A percentile compares a stretch with the other conserved stretches of the same genome.
These are phyloP conservation scores for Podabrus alpinus DNA, from an alignment of 2,888 invertebrate species.

Conservation along the genomic window DNA sequence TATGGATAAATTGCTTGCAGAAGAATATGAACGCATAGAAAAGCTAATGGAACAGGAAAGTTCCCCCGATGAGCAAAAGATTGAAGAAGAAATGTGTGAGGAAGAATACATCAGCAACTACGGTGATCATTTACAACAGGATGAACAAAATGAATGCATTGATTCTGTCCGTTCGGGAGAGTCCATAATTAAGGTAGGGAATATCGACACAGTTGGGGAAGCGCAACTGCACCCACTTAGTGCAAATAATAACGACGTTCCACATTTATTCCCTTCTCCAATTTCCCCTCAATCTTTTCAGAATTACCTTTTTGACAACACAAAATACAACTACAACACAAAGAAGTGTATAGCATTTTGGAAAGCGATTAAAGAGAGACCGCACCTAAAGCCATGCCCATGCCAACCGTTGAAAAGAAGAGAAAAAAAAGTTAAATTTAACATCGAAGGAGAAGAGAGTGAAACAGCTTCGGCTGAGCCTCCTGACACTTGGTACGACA, in stretches of 20 bases:
- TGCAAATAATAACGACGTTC: too few species aligned
- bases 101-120: too few species aligned
- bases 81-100: not conserved
- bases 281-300: too few species aligned
- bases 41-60: too few species aligned
- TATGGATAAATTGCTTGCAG: too few species aligned
- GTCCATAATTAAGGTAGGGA: slow-evolving; percentile 3
- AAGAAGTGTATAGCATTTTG: slow-evolving; percentile 30
- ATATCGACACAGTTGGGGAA: too few species aligned
- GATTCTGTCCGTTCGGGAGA: slow-evolving; percentile 1
- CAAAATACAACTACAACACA: slow-evolving; percentile 10
- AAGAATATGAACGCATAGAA: too few species aligned
- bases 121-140: not conserved
- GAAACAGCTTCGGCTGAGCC: not conserved
- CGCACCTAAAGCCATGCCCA: not conserved
- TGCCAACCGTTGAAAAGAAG: too few species aligned
- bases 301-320: slow-evolving; percentile 25
- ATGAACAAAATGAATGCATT: not conserved
- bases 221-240: too few species aligned
- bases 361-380: slow-evolving; percentile 13
- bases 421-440: too few species aligned
- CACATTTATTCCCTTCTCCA: too few species aligned
- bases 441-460: too few species aligned
- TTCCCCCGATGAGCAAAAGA: not conserved
- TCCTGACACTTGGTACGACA: not conserved